These are phyloP conservation scores for Felis chaus DNA, from an alignment of 2,113 vertebrate genomes.

Conservation along the genomic window DNA sequence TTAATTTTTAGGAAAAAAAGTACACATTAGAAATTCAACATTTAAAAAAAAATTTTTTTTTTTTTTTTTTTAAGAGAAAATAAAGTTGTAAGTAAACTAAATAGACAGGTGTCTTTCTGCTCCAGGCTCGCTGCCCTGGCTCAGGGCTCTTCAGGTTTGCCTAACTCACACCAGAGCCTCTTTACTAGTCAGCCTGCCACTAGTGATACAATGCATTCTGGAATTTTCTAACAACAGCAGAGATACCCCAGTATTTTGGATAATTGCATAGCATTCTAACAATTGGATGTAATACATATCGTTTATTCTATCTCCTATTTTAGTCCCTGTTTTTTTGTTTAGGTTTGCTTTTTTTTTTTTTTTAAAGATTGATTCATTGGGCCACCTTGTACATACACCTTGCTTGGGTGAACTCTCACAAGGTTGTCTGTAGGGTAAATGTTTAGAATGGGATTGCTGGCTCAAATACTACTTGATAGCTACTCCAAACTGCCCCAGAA, in stretches of 20 bases:
- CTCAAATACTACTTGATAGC: background rate
- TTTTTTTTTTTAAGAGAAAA: background rate
- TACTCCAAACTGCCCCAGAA: background rate
- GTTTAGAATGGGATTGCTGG: background rate
- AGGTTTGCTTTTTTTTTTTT: background rate
- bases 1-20: background rate
- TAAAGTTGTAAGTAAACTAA: background rate
- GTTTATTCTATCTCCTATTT: background rate
- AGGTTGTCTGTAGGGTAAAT: background rate
- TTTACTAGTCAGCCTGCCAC: background rate
- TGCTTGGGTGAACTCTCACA: background rate
- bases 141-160: background rate
- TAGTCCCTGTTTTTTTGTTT: background rate
- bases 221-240: background rate
- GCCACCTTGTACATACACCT: background rate
- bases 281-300: background rate
- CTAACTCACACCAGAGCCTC: background rate
- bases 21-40: background rate
- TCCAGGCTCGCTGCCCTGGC: background rate
- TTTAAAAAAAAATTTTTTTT: background rate
- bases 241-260: background rate
- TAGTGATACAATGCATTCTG: background rate
- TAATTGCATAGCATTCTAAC: background rate
- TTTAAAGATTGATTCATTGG: background rate
- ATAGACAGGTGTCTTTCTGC: background rate